These are phyloP conservation scores for Albula goreensis DNA, from an alignment of 2,113 vertebrate genomes.

Conservation along the genomic window DNA sequence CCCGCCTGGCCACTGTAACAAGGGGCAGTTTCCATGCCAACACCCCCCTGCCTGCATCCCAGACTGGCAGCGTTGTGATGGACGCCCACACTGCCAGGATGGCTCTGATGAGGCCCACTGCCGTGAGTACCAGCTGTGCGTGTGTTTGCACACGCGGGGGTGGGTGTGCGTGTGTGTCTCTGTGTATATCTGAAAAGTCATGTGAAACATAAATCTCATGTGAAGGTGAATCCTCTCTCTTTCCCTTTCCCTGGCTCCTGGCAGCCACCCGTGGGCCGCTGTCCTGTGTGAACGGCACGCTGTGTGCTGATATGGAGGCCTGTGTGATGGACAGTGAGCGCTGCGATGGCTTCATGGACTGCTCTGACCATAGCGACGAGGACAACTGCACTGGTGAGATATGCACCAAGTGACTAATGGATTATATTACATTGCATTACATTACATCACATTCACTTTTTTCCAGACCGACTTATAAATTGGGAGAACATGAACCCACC, in stretches of 20 bases:
- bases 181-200: not conserved
- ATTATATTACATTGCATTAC: no score
- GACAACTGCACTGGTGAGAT: slow-evolving; percentile 80
- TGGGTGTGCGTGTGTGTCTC: not conserved
- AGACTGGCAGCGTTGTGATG: slow-evolving; percentile 88
- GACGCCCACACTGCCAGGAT: slow-evolving; percentile 79
- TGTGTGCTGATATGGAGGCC: slow-evolving; percentile 83
- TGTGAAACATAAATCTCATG: not conserved
- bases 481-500: no score
- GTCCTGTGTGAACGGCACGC: slow-evolving; percentile 73
- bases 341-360: slow-evolving; percentile 91
- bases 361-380: slow-evolving; percentile 89
- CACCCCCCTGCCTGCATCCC: slow-evolving; percentile 82
- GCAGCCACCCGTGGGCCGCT: slow-evolving; percentile 82
- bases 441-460: no score
- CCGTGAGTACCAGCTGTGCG: slow-evolving; percentile 73
- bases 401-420: no score
- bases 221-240: not conserved
- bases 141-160: not conserved
- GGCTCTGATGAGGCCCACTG: slow-evolving; percentile 84
- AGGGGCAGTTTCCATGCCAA: slow-evolving; percentile 84
- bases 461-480: no score
- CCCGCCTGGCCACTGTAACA: slow-evolving; percentile 68
- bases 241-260: not conserved
- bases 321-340: slow-evolving; percentile 77